Conservation (phyloP, 2,113 vertebrate genomes). For the Nibea albiflora region DNA sequence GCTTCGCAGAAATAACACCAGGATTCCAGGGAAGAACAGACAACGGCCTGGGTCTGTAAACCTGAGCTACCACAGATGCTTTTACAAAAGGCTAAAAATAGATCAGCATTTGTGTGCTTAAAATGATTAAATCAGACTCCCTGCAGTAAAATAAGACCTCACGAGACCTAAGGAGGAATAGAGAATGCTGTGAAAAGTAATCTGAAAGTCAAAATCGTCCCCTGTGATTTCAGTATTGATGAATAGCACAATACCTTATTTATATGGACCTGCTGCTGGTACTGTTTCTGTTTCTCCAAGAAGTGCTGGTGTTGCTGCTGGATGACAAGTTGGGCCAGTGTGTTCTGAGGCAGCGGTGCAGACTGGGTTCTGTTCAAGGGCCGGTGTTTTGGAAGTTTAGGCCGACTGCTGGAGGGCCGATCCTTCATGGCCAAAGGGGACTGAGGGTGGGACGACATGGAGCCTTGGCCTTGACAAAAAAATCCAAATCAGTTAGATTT, state of each 20-base stretch:
- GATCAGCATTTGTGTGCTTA: conserved; percentile 59
- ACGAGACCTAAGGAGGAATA: conserved; percentile 38
- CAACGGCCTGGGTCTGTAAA: conserved; percentile 55
- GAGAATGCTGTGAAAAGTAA: conserved; percentile 39
- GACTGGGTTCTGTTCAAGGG: conserved; percentile 97
- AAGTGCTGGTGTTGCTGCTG: conserved; percentile 99
- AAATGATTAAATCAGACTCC: conserved; percentile 70
- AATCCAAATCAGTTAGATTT: background rate
- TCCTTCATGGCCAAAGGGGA: conserved; percentile 93
- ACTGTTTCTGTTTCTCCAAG: conserved; percentile 97
- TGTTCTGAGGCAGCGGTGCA: conserved; percentile 95
- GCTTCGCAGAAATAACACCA: conserved; percentile 72
- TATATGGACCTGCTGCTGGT: conserved; percentile 97
- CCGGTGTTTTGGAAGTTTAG: conserved; percentile 95
- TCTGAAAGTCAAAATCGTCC: conserved; percentile 57
- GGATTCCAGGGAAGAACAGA: conserved; percentile 66
- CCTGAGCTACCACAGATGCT: conserved; percentile 54
- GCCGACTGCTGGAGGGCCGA: conserved; percentile 87
- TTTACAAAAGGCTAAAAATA: conserved; percentile 73
- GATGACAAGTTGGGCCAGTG: conserved; percentile 96
- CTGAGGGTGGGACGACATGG: conserved; percentile 90
- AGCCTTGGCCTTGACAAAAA: conserved; percentile 81
- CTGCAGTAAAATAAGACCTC: conserved; percentile 55
- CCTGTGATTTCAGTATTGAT: conserved; percentile 47
- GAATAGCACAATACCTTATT: conserved; percentile 90